Base-by-base conservation (phyloP, 2,888 invertebrate species). In the Globia sparganii region DNA sequence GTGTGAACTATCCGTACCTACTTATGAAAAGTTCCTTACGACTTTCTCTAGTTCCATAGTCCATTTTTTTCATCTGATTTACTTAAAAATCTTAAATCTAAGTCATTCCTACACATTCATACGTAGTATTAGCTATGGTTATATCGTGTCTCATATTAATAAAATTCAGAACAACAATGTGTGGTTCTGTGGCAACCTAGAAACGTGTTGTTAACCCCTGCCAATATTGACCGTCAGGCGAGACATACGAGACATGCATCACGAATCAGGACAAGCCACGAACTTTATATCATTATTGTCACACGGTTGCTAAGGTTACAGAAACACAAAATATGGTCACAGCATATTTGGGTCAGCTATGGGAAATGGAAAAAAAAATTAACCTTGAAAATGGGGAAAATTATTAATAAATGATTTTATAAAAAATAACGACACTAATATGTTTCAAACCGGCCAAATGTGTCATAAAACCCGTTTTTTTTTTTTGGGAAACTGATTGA, bases 151-250 rank as follows among this genome's bases (percentile, higher is more conserved):
- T 65, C 65, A 65, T 72, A 31, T 61, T 4, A 69, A 65, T 28
- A 72, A 59, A 59, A 77, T 77, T 64, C 28, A 37, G 67, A 31
- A 71, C 53, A 62, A 81, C 82, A 81, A 72, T 77, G 31, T 43
- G 31, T 56, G 18, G 46, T 65, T 69, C 28, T 21, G 72, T 1
- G 65, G 28, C 43, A 80, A 61, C 82, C 84, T 66, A 83, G 69
- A 76, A 75, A 58, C 13, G 43, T 69, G 84, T 80, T 79, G 34
- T 80, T 83, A 13, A 80, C 82, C 82, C 49, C 61, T n/a, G 59
- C 31, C 25, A 31, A 46, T 71, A 53, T 53, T 69, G 72, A 61
- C 62, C n/a, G 72, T 53, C 59, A 8, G 1, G 21, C 58, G 72
- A 2, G 53, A 15, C 21, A 21, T 8, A 0, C 21, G 21, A 49